These are phyloP conservation scores for Macrosoma leucophasiata DNA, from an alignment of 2,888 invertebrate species.

Conservation along the genomic window DNA sequence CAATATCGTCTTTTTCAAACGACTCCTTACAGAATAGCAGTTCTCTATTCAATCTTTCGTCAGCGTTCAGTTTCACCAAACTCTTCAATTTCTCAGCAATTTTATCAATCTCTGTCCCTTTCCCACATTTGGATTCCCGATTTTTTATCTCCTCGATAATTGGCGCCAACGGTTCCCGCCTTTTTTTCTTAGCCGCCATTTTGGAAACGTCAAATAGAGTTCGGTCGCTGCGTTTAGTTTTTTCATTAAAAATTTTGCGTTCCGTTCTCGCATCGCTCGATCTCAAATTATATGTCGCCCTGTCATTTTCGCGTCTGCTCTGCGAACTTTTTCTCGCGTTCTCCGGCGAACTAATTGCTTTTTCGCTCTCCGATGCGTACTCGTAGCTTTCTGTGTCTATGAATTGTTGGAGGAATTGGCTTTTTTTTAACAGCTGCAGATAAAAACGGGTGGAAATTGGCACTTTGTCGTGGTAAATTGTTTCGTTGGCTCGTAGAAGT, in stretches of 20 bases:
- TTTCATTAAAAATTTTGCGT: slow-evolving; percentile 47
- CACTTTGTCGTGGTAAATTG: slow-evolving; percentile 61
- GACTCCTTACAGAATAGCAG: slow-evolving; percentile 54
- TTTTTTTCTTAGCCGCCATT: slow-evolving; percentile 30
- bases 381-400: slow-evolving; percentile 51
- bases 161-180: slow-evolving; percentile 54
- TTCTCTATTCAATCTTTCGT: slow-evolving; percentile 47
- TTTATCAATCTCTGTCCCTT: slow-evolving; percentile 56
- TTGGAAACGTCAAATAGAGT: slow-evolving; percentile 18
- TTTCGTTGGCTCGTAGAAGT: slow-evolving; percentile 55
- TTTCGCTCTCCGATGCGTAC: slow-evolving; percentile 61
- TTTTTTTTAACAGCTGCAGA: slow-evolving; percentile 56
- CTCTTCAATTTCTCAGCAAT: slow-evolving; percentile 65
- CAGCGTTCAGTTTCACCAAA: slow-evolving; percentile 41
- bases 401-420: slow-evolving; percentile 56
- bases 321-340: slow-evolving; percentile 28
- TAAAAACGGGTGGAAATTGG: slow-evolving; percentile 63
- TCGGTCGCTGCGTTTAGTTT: slow-evolving; percentile 27
- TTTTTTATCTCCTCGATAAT: slow-evolving; percentile 59
- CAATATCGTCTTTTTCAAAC: slow-evolving; percentile 38
- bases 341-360: slow-evolving; percentile 38
- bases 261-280: slow-evolving; percentile 52
- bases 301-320: slow-evolving; percentile 41
- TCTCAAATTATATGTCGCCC: slow-evolving; percentile 51
- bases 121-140: slow-evolving; percentile 41